Evolutionary conservation across 92 coral and sea anemone genomes (phyloP).

Genomic region (Desmophyllum pertusum): DNA sequence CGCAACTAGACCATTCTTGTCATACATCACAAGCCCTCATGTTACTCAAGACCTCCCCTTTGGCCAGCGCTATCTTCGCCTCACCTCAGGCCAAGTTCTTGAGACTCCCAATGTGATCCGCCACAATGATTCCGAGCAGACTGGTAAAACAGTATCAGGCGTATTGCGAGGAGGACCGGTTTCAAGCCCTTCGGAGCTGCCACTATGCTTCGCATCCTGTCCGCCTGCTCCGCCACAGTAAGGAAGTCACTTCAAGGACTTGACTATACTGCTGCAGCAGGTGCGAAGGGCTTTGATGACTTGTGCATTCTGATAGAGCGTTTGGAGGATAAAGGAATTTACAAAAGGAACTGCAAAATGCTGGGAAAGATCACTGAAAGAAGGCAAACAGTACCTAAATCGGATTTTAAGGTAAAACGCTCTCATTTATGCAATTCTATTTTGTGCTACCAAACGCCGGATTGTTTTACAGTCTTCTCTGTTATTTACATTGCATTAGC

Average conservation of each 20-base stretch:
- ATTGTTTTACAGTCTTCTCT: too few species aligned
- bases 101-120: constrained; percentile 52
- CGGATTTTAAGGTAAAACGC: too few species aligned
- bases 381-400: too few species aligned
- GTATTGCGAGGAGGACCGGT: constrained; percentile 29
- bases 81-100: constrained; percentile 34
- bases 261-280: constrained; percentile 39
- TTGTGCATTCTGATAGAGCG: constrained; percentile 26
- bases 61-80: constrained; percentile 49
- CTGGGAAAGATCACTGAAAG: too few species aligned
- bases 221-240: constrained; percentile 23
- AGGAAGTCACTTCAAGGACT: constrained; percentile 22
- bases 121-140: constrained; percentile 35
- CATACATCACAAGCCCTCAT: constrained; percentile 14
- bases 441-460: too few species aligned
- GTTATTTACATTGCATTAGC: too few species aligned
- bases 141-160: constrained; percentile 36
- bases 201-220: constrained; percentile 23
- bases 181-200: constrained; percentile 29
- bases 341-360: too few species aligned
- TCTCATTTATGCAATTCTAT: too few species aligned
- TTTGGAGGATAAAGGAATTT: constrained; percentile 21
- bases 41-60: constrained; percentile 38
- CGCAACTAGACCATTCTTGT: too few species aligned
- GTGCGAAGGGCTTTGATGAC: constrained; percentile 51